Conservation (phyloP, 35 echinoderm and acorn worm genomes). For the Apostichopus californicus region DNA sequence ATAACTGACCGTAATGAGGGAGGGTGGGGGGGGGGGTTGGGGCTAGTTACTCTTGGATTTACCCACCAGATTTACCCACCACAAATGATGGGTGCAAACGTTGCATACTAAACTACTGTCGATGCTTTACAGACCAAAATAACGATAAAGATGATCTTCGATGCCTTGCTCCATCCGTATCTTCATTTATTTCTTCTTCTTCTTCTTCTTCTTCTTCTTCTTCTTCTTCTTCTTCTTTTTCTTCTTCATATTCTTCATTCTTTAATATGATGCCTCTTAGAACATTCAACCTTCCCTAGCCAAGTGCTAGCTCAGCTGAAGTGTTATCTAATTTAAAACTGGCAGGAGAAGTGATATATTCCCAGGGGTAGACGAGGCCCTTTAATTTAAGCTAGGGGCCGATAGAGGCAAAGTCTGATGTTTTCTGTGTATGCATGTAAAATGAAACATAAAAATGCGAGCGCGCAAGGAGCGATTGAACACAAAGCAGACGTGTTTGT, state of each 20-base stretch:
- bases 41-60: too few species aligned
- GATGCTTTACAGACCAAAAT: background rate
- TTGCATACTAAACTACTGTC: background rate
- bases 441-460: slow-evolving; percentile 5
- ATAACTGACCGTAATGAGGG: too few species aligned
- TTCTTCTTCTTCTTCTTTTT: background rate
- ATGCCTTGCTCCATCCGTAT: background rate
- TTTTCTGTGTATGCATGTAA: background rate
- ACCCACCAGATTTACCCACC: too few species aligned
- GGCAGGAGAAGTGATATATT: slow-evolving; percentile 21
- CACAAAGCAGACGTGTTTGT: slow-evolving; percentile 3
- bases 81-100: too few species aligned
- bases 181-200: background rate
- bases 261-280: slow-evolving; percentile 4
- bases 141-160: background rate
- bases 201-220: background rate
- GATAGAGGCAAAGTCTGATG: background rate
- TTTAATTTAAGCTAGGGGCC: slow-evolving; percentile 18
- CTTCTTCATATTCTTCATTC: background rate
- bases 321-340: slow-evolving; percentile 20
- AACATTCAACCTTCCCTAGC: slow-evolving; percentile 6
- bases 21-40: too few species aligned
- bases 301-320: slow-evolving; percentile 8
- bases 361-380: slow-evolving; percentile 11
- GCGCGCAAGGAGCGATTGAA: background rate